Conservation (phyloP, 2,113 vertebrate species). For the Ciconia maguari region DNA sequence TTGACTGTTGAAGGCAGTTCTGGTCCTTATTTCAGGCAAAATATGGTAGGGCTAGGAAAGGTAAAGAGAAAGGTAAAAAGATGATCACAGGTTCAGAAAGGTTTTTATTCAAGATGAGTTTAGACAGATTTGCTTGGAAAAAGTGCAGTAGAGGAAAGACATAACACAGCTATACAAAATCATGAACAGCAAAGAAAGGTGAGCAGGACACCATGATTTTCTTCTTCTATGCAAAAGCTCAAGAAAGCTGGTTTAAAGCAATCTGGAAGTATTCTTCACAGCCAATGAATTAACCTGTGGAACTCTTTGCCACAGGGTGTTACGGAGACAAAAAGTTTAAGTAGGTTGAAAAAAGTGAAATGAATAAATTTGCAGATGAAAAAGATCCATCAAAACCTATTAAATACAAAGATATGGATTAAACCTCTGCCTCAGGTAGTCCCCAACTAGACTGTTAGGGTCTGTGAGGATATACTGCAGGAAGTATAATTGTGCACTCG, state of each 20-base stretch:
- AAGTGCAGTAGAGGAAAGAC: not conserved
- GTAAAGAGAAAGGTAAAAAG: not conserved
- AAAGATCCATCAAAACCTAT: not conserved
- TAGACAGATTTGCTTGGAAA: not conserved
- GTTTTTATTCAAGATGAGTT: not conserved
- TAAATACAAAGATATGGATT: not conserved
- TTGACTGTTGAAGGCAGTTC: not conserved
- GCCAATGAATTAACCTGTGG: not conserved
- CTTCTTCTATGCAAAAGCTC: not conserved
- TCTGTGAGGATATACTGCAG: not conserved
- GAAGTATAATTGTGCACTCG: not conserved
- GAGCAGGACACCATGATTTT: not conserved
- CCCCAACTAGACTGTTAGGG: not conserved
- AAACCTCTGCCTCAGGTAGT: not conserved
- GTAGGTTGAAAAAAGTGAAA: not conserved
- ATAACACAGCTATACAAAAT: not conserved
- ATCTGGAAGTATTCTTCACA: not conserved
- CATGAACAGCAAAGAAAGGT: not conserved
- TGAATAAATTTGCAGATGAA: not conserved
- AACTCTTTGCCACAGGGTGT: not conserved
- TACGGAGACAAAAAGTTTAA: not conserved
- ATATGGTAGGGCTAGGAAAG: not conserved
- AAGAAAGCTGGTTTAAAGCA: not conserved
- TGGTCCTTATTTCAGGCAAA: not conserved
- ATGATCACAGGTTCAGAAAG: not conserved